phyloP scores from a whole-genome alignment of 2,797 vertebrate genomes.

The Chiropotes sagulatus region DNA sequence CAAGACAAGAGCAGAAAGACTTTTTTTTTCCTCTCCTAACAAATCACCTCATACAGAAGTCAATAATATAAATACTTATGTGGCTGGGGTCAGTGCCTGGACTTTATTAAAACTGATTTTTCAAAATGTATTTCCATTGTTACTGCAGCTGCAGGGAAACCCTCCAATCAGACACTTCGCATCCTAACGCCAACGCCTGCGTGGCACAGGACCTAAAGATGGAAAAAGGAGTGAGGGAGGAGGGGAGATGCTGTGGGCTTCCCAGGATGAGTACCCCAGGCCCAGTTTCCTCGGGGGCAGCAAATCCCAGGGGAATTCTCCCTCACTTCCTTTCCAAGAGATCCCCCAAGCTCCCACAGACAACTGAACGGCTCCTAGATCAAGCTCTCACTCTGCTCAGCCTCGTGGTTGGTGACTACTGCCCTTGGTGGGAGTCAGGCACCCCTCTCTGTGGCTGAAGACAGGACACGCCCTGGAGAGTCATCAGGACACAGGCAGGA shows the following conservation, averaged over 20 bases:
- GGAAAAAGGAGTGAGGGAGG: conserved; percentile 28
- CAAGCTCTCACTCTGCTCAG: background rate
- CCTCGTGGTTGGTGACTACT: conserved; percentile 64
- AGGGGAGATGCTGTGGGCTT: background rate
- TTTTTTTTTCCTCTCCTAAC: conserved; percentile 66
- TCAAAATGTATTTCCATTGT: conserved; percentile 79
- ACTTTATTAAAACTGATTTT: conserved; percentile 89
- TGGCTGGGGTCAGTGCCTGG: conserved; percentile 83
- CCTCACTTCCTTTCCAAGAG: background rate
- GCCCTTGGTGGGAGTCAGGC: conserved; percentile 68
- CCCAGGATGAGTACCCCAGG: background rate
- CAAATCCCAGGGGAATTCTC: conserved; percentile 51
- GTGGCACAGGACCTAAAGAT: background rate
- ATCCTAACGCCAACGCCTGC: background rate
- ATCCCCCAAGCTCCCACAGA: background rate
- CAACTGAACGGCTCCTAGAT: conserved; percentile 4
- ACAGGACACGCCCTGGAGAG: conserved; percentile 77
- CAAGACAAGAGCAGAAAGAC: conserved; percentile 80
- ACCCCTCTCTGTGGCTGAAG: conserved; percentile 78
- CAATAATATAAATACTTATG: conserved; percentile 84
- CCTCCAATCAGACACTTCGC: conserved; percentile 43
- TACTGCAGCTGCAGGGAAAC: conserved; percentile 71
- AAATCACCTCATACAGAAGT: conserved; percentile 84
- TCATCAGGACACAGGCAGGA: conserved; percentile 67
- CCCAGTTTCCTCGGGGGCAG: conserved; percentile 48